These are phyloP conservation scores for Aporophyla lueneburgensis DNA, from an alignment of 2,888 invertebrate species.

Conservation along the genomic window DNA sequence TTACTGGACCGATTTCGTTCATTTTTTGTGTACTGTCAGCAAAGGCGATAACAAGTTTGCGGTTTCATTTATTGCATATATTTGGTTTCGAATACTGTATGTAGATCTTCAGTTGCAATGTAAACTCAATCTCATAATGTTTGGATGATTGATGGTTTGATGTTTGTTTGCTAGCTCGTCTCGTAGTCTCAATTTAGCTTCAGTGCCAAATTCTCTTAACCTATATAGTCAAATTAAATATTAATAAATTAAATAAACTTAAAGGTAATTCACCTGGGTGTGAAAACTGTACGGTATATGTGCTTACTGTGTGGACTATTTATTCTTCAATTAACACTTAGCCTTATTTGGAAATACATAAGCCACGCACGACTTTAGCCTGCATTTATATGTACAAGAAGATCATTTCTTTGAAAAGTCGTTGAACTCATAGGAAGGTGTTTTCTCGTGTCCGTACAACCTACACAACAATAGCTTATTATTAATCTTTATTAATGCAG, in stretches of 20 bases:
- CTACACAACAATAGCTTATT: neutral
- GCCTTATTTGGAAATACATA: neutral
- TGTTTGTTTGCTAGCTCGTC: too few species aligned
- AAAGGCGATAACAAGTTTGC: too few species aligned
- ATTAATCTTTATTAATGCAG: too few species aligned
- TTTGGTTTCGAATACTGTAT: too few species aligned
- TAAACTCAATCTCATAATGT: too few species aligned
- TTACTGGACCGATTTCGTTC: too few species aligned
- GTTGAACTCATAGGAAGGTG: neutral
- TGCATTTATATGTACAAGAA: neutral
- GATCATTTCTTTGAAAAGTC: neutral
- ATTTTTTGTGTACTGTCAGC: too few species aligned
- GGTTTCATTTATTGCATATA: too few species aligned
- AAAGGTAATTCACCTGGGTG: neutral
- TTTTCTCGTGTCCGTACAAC: neutral
- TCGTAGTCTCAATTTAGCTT: neutral
- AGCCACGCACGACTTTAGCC: neutral
- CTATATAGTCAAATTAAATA: neutral
- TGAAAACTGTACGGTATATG: neutral
- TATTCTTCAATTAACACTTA: slow-evolving; percentile 15
- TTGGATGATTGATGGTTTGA: too few species aligned
- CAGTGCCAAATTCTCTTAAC: neutral
- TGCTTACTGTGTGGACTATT: neutral
- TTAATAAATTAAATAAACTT: too few species aligned
- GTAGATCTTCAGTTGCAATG: too few species aligned